Conservation (phyloP, 2,888 invertebrate species). For the Ennomos quercinarius region DNA sequence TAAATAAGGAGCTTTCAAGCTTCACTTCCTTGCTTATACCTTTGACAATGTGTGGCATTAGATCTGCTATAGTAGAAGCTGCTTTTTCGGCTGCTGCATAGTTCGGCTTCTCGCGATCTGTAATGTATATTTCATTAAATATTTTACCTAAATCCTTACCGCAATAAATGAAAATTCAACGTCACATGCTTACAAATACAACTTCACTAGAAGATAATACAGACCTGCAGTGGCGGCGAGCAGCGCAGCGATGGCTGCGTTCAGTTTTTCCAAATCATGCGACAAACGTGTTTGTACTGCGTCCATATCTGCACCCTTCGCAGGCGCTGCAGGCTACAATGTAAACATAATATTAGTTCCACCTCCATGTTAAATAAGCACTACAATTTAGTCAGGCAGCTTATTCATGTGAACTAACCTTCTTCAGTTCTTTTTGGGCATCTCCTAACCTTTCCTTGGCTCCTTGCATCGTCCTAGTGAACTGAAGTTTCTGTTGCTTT, state of each 20-base stretch:
- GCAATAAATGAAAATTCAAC: no score
- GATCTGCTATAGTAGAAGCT: neutral
- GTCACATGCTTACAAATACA: no score
- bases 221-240: constrained; percentile 44
- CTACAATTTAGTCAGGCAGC: no score
- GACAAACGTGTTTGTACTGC: constrained; percentile 27
- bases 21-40: no score
- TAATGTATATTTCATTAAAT: no score
- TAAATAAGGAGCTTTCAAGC: no score
- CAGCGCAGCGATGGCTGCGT: constrained; percentile 52
- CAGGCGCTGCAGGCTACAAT: constrained; percentile 27
- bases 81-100: neutral
- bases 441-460: constrained; percentile 31
- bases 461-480: constrained; percentile 31
- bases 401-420: constrained; percentile 24
- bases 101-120: constrained; percentile 3
- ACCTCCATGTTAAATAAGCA: no score
- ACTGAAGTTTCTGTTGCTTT: constrained; percentile 37
- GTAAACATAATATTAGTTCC: neutral
- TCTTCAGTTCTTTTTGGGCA: constrained; percentile 33
- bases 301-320: constrained; percentile 28
- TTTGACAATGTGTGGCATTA: neutral
- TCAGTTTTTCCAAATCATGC: constrained; percentile 43
- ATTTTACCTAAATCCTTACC: no score
- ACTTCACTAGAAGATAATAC: constrained; percentile 6